Percentiles rank a stretch among this genome's conserved stretches.
These are phyloP conservation scores for Hestina assimilis DNA, from an alignment of 1,140 invertebrate genomes.

Conservation along the genomic window DNA sequence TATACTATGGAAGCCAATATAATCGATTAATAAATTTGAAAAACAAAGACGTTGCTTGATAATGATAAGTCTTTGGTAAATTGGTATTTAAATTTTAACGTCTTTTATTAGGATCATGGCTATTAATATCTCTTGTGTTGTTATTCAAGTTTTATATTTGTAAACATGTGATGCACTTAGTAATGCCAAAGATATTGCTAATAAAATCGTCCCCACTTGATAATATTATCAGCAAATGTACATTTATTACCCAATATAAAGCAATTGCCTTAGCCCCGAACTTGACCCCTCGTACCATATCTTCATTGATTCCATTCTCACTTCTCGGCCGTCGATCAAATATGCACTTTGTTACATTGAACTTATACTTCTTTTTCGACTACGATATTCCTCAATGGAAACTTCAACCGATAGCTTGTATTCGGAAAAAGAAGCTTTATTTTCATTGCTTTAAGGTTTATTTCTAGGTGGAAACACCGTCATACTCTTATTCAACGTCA, in stretches of 20 bases:
- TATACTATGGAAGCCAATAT: too few relatives aligned
- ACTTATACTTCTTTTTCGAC: constrained; percentile 14
- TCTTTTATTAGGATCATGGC: too few relatives aligned
- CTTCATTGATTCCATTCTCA: constrained; percentile 32
- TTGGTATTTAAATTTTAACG: too few relatives aligned
- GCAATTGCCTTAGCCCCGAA: constrained; percentile 43
- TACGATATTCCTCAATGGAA: constrained; percentile 18
- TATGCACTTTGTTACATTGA: constrained; percentile 21
- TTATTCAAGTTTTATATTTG: neutral
- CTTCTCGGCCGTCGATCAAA: constrained; percentile 15
- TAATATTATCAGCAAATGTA: constrained; percentile 29
- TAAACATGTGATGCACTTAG: constrained; percentile 3
- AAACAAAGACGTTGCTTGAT: too few relatives aligned
- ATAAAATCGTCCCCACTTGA: constrained; percentile 8
- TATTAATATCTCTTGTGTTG: too few relatives aligned
- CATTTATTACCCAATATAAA: constrained; percentile 33
- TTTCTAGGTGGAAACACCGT: constrained; percentile 7
- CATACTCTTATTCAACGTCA: constrained; percentile 39
- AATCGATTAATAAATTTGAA: too few relatives aligned
- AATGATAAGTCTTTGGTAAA: too few relatives aligned
- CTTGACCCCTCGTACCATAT: constrained; percentile 40
- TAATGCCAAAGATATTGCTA: neutral
- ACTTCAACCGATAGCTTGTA: neutral
- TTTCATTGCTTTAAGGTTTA: constrained; percentile 6
- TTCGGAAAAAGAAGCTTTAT: constrained; percentile 6